Conservation (phyloP, 2,113 vertebrate genomes). For the Menura novaehollandiae region DNA sequence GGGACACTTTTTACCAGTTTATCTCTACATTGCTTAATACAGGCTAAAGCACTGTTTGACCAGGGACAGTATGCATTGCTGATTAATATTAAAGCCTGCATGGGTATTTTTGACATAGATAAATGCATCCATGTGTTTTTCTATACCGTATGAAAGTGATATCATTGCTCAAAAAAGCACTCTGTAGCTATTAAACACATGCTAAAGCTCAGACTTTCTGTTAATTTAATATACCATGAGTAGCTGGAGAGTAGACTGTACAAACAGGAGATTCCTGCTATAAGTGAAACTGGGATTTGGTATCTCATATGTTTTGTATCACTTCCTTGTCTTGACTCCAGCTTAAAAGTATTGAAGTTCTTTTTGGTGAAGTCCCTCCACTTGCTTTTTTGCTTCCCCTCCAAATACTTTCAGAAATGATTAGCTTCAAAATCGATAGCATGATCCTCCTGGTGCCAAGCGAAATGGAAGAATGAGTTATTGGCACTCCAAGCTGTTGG, state of each 20-base stretch:
- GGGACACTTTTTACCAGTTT: neutral
- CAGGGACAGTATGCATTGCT: neutral
- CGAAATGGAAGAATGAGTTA: neutral
- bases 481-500: neutral
- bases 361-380: neutral
- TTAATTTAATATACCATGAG: neutral
- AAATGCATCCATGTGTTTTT: neutral
- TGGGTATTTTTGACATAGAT: neutral
- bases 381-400: neutral
- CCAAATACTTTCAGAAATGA: neutral
- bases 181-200: conserved; percentile 28
- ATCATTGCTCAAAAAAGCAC: neutral
- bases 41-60: neutral
- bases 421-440: neutral
- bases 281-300: neutral
- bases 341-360: neutral
- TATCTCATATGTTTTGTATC: conserved; percentile 24
- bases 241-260: neutral
- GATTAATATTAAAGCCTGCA: neutral
- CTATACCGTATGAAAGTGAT: neutral
- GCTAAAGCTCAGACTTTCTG: conserved; percentile 23
- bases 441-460: neutral
- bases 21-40: neutral
- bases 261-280: neutral
- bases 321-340: conserved; percentile 6